Percentiles rank a stretch among this genome's conserved stretches.
These are phyloP conservation scores for Epistrophella euchroma DNA, from an alignment of 2,888 invertebrate genomes.

Conservation along the genomic window DNA sequence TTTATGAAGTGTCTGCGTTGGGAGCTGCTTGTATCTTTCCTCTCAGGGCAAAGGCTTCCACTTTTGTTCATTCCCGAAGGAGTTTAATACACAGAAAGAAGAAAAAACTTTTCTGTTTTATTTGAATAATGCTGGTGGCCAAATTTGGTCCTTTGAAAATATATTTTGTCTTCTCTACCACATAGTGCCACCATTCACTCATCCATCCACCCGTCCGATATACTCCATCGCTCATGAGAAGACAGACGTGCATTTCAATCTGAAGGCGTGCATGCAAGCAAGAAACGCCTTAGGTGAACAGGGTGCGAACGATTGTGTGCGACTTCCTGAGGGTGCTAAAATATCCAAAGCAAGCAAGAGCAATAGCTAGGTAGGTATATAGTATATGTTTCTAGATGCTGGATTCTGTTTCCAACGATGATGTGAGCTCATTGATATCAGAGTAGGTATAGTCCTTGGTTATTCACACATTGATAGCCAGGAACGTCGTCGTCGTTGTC, in stretches of 20 bases:
- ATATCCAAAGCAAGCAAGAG: constrained; percentile 38
- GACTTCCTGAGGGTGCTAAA: constrained; percentile 56
- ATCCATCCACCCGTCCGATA: constrained; percentile 59
- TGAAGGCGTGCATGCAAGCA: constrained; percentile 66
- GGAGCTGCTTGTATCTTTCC: constrained; percentile 35
- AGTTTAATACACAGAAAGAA: constrained; percentile 11
- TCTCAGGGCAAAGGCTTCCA: constrained; percentile 44
- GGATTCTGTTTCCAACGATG: constrained; percentile 52
- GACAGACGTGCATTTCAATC: constrained; percentile 49
- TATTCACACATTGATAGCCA: constrained; percentile 9
- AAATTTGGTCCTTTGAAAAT: constrained; percentile 66
- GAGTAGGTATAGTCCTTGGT: background rate
- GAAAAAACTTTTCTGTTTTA: constrained; percentile 40
- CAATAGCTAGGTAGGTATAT: too few relatives aligned
- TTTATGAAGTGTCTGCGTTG: constrained; percentile 53
- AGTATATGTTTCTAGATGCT: constrained; percentile 24
- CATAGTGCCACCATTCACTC: constrained; percentile 51
- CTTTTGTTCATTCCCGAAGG: constrained; percentile 47
- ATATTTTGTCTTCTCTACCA: constrained; percentile 47
- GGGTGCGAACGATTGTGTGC: constrained; percentile 47
- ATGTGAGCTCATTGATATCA: constrained; percentile 62
- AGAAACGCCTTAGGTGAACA: constrained; percentile 62
- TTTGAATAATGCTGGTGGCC: constrained; percentile 63
- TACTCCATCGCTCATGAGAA: constrained; percentile 48
- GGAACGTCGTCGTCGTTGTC: constrained; percentile 5